Conservation (phyloP, 2,888 invertebrate genomes). For the Melangyna quadrimaculata region DNA sequence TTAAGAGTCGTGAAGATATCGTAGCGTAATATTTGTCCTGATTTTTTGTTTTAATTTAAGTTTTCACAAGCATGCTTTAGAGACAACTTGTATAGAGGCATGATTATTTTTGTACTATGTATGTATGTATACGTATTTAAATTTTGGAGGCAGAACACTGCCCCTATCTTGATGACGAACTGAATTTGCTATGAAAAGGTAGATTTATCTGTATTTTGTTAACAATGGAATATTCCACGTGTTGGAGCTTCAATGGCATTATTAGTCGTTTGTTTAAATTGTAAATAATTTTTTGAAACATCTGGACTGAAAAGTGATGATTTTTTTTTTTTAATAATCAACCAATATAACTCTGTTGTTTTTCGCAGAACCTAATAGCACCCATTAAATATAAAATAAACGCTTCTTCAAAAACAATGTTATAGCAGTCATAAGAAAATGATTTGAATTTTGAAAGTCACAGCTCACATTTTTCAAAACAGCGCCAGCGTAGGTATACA, state of each 20-base stretch:
- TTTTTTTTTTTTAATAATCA: background rate
- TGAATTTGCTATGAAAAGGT: background rate
- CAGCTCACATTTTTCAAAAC: background rate
- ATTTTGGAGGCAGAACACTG: conserved; percentile 6
- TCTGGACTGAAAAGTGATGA: background rate
- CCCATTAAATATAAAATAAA: background rate
- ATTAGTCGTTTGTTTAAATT: background rate
- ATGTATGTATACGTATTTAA: no score
- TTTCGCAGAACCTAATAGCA: background rate
- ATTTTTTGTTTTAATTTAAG: background rate
- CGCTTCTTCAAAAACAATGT: background rate
- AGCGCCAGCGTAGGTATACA: background rate
- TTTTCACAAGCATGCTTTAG: background rate
- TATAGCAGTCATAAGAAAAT: no score
- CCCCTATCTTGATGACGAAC: background rate
- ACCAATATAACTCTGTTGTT: background rate
- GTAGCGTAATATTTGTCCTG: background rate
- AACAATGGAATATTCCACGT: background rate
- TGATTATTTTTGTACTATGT: background rate
- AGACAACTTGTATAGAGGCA: background rate
- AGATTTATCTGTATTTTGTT: background rate
- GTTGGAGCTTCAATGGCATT: background rate
- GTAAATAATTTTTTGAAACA: background rate
- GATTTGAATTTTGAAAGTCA: no score
- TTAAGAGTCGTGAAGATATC: background rate